These are phyloP conservation scores for Camponotus floridanus DNA, from an alignment of 1,140 invertebrate species.

Conservation along the genomic window DNA sequence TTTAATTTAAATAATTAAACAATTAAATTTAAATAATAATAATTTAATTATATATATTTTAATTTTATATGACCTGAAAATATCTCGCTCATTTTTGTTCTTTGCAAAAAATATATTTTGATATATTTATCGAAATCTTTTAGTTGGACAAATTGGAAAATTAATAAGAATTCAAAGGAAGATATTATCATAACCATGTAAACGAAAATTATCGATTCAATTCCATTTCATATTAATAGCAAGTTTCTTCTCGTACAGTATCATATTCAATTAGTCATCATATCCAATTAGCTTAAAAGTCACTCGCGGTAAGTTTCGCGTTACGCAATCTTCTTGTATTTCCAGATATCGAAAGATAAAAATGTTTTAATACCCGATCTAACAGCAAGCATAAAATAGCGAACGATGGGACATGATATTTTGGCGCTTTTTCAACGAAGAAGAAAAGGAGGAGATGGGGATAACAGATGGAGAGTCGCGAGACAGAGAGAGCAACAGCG, in stretches of 20 bases:
- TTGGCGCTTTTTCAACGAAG: conserved; percentile 56
- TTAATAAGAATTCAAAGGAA: background rate
- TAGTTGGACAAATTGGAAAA: background rate
- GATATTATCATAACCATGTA: background rate
- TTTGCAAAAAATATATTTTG: background rate
- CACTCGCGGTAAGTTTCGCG: background rate
- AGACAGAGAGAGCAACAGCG: conserved; percentile 20
- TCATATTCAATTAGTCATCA: conserved; percentile 33
- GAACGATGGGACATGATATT: conserved; percentile 27
- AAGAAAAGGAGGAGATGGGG: conserved; percentile 18
- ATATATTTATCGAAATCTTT: background rate
- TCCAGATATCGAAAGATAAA: conserved; percentile 35
- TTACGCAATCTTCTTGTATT: conserved; percentile 33
- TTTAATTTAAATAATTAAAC: background rate
- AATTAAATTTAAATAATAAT: background rate
- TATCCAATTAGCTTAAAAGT: conserved; percentile 19
- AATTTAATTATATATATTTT: background rate
- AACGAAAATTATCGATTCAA: background rate
- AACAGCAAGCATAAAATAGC: background rate
- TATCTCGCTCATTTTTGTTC: background rate
- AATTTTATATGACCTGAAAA: background rate
- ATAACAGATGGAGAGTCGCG: conserved; percentile 38
- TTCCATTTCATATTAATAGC: conserved; percentile 10
- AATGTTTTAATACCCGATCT: conserved; percentile 10
- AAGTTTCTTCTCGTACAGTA: conserved; percentile 27